Evolutionary conservation across 1,140 invertebrate species (phyloP), one percentile per base, ranked within the genome.

Genomic region (Littorina saxatilis): DNA sequence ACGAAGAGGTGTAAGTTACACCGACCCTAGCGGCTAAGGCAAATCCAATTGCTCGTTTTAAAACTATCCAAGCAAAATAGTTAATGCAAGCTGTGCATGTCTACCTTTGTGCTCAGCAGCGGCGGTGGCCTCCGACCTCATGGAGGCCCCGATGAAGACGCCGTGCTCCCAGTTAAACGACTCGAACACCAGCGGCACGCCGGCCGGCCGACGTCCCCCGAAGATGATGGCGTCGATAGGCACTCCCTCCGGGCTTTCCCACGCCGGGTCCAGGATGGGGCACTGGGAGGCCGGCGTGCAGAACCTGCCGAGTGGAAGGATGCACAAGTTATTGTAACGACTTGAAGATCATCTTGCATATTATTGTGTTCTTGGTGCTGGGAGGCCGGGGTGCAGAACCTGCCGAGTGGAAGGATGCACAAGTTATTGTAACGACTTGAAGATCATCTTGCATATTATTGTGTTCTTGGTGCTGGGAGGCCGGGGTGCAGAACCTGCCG

Each of bases 71-170:
- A n/a, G n/a, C n/a, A n/a, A n/a, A n/a, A n/a, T n/a, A n/a, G n/a
- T n/a, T n/a, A n/a, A n/a, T n/a, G n/a, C n/a, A n/a, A n/a, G n/a
- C n/a, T n/a, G n/a, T n/a, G n/a, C n/a, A n/a, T n/a, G n/a, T n/a
- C n/a, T 87, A 91, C 97, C 96, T 93, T 96, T 97, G 90, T 98
- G 96, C 93, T 99, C 99, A 50, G 99, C 99, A 40, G 99, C 99
- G 43, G 99, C 98, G 0, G 99, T 99, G 1, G 98, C 95, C 93
- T 99, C 98, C n/a, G 98, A 99, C 83, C 97, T 95, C 96, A 99
- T 97, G 4, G 96, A 93, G 2, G 98, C 96, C 9, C 98, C 99
- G 85, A 99, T 94, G 90, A 99, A 98, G 0, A 99, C 98, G 35
- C 98, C 99, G 92, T 99, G 99, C 66, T 96, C 93, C 99, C 99